Base-by-base conservation (phyloP, 2,888 invertebrate genomes). In the Encarsia formosa region DNA sequence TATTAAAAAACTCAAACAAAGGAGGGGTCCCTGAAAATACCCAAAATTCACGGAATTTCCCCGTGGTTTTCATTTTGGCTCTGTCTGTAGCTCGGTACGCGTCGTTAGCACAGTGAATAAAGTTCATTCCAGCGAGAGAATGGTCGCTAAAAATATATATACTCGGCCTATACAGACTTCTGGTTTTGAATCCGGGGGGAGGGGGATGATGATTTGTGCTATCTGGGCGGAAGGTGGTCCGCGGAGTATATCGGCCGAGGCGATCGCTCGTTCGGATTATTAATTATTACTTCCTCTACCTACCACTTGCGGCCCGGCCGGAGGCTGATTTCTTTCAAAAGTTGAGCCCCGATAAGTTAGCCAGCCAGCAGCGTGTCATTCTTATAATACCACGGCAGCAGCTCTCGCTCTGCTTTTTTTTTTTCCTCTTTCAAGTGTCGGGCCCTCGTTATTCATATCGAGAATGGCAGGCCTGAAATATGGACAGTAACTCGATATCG, bases 131-230 rank as follows among this genome's bases (percentile, higher is more conserved):
- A 6, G 16, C 34, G 34, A 6, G 19, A 35, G 23, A 22, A 16
- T 32, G 19, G 42, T n/a, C 8, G 31, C 53, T 56, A 52, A 56
- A 56, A 56, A 56, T 56, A 56, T 23, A 42, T 39, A n/a, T n/a
- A n/a, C n/a, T n/a, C n/a, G n/a, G n/a, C n/a, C n/a, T n/a, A n/a
- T n/a, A 8, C 46, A 44, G 49, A 52, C 49, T 56, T 49, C 56
- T 52, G 52, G 52, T 52, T 56, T 52, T 52, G 52, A 52, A 56
- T 56, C 42, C 31, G 52, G 46, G n/a, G n/a, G n/a, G n/a, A n/a
- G n/a, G n/a, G n/a, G n/a, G n/a, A n/a, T n/a, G 49, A 52, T 56
- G 56, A 56, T 56, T 52, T 56, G 56, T 52, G 47, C 49, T 52
- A 52, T 56, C 45, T 56, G 52, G 38, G 34, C 35, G 49, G 52